Base-by-base conservation (phyloP, 2,113 vertebrate genomes). In the Callopanchax toddi region DNA sequence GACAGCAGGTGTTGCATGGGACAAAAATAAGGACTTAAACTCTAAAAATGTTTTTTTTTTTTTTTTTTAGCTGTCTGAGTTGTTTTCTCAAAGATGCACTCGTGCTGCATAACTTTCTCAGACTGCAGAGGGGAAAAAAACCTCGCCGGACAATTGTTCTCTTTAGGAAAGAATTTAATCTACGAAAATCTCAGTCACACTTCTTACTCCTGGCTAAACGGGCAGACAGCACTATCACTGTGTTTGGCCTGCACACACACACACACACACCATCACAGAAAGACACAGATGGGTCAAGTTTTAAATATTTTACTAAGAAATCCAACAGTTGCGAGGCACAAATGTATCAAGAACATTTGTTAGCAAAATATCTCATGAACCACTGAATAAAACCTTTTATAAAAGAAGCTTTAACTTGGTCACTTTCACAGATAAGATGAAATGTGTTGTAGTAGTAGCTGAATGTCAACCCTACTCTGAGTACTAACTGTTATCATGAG, bases 1-100 rank as follows among this genome's bases (percentile, higher is more conserved):
- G 37, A 4, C 0, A 60, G 78, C 85, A 85, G 83, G 80, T 87
- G 86, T 37, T 65, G 37, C 22, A 54, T 1, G 11, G 50, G 21
- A 50, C 44, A 71, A 42, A 37, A 45, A 44, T 23, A n/a, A 67
- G 11, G 55, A 39, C 49, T 39, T 8, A n/a, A 23, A 5, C 17
- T 36, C 44, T 11, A 21, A 26, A 52, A 56, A 52, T 40, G 44
- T 34, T 60, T 59, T 39, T n/a, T n/a, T n/a, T n/a, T n/a, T n/a
- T n/a, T n/a, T n/a, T n/a, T n/a, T 22, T 9, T 40, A 68, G 15
- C 34, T 5, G 50, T 25, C 40, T 64, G 59, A 62, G 8, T 48
- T 13, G 32, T 17, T 49, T 37, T 74, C 34, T 72, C 36, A 40
- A 37, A 63, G 40, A 74, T 48, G 26, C 20, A 58, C 20, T 40